Evolutionary conservation across 1,140 invertebrate genomes (phyloP).

Genomic region (Zaprionus vittiger): DNA sequence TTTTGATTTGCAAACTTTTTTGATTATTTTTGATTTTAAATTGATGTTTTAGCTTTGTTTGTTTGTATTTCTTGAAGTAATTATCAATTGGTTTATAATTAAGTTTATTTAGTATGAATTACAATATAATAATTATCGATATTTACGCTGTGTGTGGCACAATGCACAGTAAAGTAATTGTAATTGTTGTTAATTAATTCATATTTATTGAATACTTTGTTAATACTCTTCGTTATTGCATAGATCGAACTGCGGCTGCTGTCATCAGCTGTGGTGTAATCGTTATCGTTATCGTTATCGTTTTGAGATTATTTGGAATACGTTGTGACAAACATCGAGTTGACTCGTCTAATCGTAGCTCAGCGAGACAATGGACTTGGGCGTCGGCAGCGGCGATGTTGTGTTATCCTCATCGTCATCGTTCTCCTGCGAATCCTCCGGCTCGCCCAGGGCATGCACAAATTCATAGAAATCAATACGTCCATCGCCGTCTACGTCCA

Average conservation of each 20-base stretch:
- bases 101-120: slow-evolving; percentile 14
- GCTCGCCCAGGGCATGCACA: slow-evolving; percentile 92
- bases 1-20: background rate
- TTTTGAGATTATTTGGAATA: slow-evolving; percentile 10
- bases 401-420: slow-evolving; percentile 90
- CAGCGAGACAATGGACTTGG: slow-evolving; percentile 72
- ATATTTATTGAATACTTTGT: slow-evolving; percentile 36
- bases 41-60: slow-evolving; percentile 14
- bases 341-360: slow-evolving; percentile 61
- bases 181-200: slow-evolving; percentile 23
- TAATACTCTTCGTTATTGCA: slow-evolving; percentile 27
- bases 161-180: slow-evolving; percentile 43
- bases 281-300: slow-evolving; percentile 33
- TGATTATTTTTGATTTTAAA: slow-evolving; percentile 8
- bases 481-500: slow-evolving; percentile 95
- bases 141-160: slow-evolving; percentile 22
- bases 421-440: slow-evolving; percentile 91
- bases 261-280: slow-evolving; percentile 12
- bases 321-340: background rate
- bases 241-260: slow-evolving; percentile 21
- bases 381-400: slow-evolving; percentile 80
- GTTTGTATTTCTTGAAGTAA: slow-evolving; percentile 1
- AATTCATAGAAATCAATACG: slow-evolving; percentile 96
- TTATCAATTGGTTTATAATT: slow-evolving; percentile 17
- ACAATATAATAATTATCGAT: slow-evolving; percentile 15